Conservation (phyloP, 2,113 vertebrate genomes). For the Oenanthe melanoleuca region DNA sequence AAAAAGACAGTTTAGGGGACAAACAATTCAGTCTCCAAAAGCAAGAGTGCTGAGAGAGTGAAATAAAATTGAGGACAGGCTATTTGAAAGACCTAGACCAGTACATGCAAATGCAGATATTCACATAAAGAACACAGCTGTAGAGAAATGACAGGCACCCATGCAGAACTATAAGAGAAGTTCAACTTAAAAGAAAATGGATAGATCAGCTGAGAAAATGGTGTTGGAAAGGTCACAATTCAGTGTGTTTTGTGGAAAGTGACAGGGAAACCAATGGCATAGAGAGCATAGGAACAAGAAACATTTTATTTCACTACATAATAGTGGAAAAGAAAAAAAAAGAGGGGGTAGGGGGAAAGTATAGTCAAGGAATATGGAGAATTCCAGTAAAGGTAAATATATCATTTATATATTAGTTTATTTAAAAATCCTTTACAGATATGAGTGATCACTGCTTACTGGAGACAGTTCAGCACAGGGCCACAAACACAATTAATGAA, state of each 20-base stretch:
- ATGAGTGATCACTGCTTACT: neutral
- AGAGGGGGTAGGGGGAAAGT: rapidly evolving
- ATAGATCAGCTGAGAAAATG: neutral
- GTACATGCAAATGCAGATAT: neutral
- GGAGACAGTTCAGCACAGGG: neutral
- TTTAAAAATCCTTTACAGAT: neutral
- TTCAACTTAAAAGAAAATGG: neutral
- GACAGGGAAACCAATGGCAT: neutral
- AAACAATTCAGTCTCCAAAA: neutral
- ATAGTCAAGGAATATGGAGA: neutral
- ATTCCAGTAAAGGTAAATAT: neutral
- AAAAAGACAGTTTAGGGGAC: neutral
- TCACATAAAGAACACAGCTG: neutral
- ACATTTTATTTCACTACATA: neutral
- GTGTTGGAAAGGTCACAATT: neutral
- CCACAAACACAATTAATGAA: neutral
- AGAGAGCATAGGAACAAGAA: neutral
- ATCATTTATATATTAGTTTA: neutral
- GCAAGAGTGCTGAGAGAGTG: neutral
- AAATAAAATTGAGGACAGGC: neutral
- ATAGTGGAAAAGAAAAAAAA: neutral
- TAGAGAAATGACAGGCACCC: neutral
- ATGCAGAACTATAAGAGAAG: neutral
- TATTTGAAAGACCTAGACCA: neutral
- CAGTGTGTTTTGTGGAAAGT: neutral